Percentiles rank a stretch among this genome's conserved stretches.
These are phyloP conservation scores for Andricus quercusramuli DNA, from an alignment of 2,888 invertebrate genomes.

Conservation along the genomic window DNA sequence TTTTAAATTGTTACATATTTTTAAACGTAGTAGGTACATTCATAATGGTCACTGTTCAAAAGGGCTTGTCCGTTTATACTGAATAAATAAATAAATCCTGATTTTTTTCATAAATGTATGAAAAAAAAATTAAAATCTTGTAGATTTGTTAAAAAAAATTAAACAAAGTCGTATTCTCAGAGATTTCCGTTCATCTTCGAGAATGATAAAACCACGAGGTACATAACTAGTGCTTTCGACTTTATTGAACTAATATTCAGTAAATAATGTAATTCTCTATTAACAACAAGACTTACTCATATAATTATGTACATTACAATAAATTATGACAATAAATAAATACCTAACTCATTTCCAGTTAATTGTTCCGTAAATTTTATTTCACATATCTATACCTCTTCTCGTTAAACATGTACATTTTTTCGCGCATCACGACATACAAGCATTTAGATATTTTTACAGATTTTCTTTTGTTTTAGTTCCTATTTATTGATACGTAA, in stretches of 20 bases:
- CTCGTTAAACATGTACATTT: constrained; percentile 5
- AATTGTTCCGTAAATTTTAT: constrained; percentile 19
- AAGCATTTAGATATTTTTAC: background rate
- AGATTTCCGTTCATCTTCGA: background rate
- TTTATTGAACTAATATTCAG: background rate
- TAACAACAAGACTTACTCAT: background rate
- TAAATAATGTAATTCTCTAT: background rate
- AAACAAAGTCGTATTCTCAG: background rate
- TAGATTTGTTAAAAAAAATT: background rate
- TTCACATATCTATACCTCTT: constrained; percentile 18
- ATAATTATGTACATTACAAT: background rate
- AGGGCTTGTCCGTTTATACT: no score
- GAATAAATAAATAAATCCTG: no score
- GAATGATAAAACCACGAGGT: background rate
- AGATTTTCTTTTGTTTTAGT: background rate
- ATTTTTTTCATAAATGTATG: no score
- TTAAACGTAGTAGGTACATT: no score
- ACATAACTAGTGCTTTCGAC: background rate
- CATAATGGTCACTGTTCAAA: no score
- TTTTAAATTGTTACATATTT: no score
- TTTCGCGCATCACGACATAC: background rate
- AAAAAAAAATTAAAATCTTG: no score
- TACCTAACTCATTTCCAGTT: background rate
- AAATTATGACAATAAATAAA: constrained; percentile 21
- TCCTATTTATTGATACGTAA: background rate